Evolutionary conservation across 2,888 invertebrate genomes (phyloP).

Genomic region (Eupithecia centaureata): DNA sequence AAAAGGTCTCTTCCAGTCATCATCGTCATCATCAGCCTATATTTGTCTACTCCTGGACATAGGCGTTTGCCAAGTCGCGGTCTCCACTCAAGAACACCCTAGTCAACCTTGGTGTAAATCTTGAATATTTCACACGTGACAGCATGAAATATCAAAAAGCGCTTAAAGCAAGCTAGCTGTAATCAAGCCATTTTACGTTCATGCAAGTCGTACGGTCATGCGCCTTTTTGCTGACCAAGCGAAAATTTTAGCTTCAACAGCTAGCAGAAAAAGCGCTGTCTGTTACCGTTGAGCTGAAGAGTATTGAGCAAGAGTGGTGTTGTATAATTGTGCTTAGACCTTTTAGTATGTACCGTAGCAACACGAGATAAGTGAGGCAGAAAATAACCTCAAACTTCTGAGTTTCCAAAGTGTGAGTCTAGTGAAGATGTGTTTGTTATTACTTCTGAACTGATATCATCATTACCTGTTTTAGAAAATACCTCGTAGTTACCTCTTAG

Average conservation of each 20-base stretch:
- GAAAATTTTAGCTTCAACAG: no score
- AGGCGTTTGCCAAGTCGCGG: no score
- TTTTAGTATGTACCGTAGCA: not conserved
- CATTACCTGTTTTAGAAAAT: not conserved
- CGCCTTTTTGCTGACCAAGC: not conserved
- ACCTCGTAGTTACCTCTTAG: no score
- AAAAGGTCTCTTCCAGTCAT: no score
- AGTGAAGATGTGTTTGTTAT: slow-evolving; percentile 2
- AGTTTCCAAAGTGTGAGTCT: not conserved
- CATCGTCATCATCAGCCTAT: no score
- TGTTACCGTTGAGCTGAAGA: not conserved
- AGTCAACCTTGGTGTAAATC: not conserved
- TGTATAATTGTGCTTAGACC: not conserved
- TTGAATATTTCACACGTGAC: not conserved
- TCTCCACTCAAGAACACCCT: no score
- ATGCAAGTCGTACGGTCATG: no score
- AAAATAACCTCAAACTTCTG: not conserved
- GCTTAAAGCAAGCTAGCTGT: not conserved
- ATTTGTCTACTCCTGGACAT: no score
- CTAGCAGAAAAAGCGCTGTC: not conserved
- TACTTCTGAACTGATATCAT: not conserved
- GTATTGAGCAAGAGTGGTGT: not conserved
- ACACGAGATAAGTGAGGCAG: not conserved
- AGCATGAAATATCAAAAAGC: not conserved
- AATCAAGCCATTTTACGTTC: not conserved